These are phyloP conservation scores for Ptyas mucosa DNA, from an alignment of 2,113 vertebrate species.

Conservation along the genomic window DNA sequence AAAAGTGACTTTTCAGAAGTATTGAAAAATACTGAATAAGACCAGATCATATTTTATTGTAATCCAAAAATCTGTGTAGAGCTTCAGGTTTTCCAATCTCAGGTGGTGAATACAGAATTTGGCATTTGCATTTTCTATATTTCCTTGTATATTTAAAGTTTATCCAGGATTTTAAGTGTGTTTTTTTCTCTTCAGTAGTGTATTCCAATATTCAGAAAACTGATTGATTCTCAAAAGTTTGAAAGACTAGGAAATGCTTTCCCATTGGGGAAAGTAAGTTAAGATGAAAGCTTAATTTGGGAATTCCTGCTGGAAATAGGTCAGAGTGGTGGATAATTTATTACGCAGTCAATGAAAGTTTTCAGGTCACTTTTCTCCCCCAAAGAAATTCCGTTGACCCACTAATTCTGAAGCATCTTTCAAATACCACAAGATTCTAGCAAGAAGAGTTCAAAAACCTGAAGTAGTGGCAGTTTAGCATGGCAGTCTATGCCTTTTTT, in stretches of 20 bases:
- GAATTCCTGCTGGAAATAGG: background rate
- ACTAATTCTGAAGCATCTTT: background rate
- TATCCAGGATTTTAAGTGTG: background rate
- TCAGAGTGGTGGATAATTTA: background rate
- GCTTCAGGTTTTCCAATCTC: background rate
- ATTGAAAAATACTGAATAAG: background rate
- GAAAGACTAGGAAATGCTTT: background rate
- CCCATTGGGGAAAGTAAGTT: background rate
- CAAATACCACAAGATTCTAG: background rate
- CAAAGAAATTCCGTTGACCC: background rate
- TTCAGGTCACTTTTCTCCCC: rapidly evolving
- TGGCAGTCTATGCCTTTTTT: background rate
- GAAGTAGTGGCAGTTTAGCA: background rate
- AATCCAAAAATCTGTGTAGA: background rate
- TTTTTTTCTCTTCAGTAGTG: background rate
- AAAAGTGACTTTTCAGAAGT: background rate
- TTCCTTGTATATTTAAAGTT: background rate
- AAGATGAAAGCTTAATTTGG: background rate
- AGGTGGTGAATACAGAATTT: background rate
- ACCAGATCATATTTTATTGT: background rate
- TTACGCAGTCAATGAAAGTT: rapidly evolving
- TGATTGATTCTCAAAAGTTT: background rate
- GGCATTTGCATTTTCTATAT: background rate
- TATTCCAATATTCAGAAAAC: background rate
- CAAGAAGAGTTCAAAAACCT: background rate